Base-by-base conservation (phyloP, 1,140 invertebrate genomes). In the Megalonaias nervosa region DNA sequence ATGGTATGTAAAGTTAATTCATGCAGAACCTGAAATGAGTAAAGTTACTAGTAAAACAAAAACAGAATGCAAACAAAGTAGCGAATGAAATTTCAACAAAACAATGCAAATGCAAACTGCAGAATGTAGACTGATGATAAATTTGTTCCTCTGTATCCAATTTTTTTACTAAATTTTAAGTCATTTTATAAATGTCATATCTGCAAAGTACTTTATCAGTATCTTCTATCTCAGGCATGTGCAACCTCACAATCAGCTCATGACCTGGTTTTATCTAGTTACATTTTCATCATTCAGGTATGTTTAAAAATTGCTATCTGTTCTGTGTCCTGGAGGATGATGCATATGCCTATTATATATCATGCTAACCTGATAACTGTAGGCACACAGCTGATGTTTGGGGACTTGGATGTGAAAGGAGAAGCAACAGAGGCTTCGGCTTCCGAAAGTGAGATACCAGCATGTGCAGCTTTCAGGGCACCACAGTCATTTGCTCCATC, bases 401-500 rank as follows among this genome's bases (percentile, higher is more conserved):
- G 93, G 76, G 94, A 92, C 68, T 94, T 94, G 0, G 97, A 97
- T 0, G 98, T 99, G 89, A 99, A 99, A 13, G 98, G 98, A 58
- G 97, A 97, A 0, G 98, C 98, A 13, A 99, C 98, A 77, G 95
- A 95, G 0, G 97, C 97, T 92, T 99, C 98, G 0, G 97, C 94
- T 89, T 99, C 97, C 0, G 97, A 99, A 14, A 99, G 92, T 0
- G 97, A 99, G 78, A 99, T 96, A 55, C 98, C 98, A 5, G 96
- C 95, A 89, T 99, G 96, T 0, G 98, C 97, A 9, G 96, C 95
- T 89, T 96, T 95, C 3, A 99, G 84, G n/a, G 92, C 93, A 17
- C 96, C 97, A 90, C 97, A 99, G 90, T 99, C 98, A 91, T 99
- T 99, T 0, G 98, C 97, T 67, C 98, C 91, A 91, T 99, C 98